Conservation (phyloP, 1,140 invertebrate species). For the Lucilia sericata region DNA sequence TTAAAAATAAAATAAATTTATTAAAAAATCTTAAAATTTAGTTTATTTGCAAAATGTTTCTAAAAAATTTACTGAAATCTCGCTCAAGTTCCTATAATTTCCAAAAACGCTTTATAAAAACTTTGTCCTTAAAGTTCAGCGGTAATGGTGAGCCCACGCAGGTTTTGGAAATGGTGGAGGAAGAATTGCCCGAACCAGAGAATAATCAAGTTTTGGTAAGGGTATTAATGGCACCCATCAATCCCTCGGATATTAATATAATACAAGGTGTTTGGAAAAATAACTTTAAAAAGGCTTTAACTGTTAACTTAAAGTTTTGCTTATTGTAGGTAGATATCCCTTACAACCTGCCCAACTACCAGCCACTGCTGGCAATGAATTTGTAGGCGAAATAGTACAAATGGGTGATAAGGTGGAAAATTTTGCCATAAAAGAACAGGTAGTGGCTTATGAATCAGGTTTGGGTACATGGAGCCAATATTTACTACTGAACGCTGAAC, state of each 20-base stretch:
- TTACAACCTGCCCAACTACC: conserved; percentile 83
- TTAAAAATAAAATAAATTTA: too few species aligned
- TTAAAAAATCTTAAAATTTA: too few species aligned
- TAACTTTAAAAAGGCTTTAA: too few species aligned
- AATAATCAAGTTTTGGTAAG: conserved; percentile 77
- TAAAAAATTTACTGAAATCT: too few species aligned
- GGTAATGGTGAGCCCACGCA: conserved; percentile 81
- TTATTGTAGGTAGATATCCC: neutral
- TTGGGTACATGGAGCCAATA: conserved; percentile 89
- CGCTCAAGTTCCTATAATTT: too few species aligned
- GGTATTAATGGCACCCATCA: conserved; percentile 91
- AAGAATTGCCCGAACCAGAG: conserved; percentile 69
- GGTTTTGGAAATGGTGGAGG: conserved; percentile 74
- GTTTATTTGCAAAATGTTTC: too few species aligned
- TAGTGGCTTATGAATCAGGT: conserved; percentile 78
- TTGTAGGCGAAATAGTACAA: conserved; percentile 85
- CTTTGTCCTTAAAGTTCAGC: conserved; percentile 71
- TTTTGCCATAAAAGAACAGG: conserved; percentile 81
- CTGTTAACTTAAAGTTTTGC: too few species aligned
- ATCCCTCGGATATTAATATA: conserved; percentile 97
- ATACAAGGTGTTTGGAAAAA: conserved; percentile 90
- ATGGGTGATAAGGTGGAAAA: conserved; percentile 75
- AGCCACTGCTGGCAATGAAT: conserved; percentile 89
- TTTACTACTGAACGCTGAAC: conserved; percentile 72
- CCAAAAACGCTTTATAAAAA: neutral